A percentile compares a stretch with the other conserved stretches of the same genome.
phyloP scores from a whole-genome alignment of 2,797 vertebrate species.

The Enteromius fasciolatus region DNA sequence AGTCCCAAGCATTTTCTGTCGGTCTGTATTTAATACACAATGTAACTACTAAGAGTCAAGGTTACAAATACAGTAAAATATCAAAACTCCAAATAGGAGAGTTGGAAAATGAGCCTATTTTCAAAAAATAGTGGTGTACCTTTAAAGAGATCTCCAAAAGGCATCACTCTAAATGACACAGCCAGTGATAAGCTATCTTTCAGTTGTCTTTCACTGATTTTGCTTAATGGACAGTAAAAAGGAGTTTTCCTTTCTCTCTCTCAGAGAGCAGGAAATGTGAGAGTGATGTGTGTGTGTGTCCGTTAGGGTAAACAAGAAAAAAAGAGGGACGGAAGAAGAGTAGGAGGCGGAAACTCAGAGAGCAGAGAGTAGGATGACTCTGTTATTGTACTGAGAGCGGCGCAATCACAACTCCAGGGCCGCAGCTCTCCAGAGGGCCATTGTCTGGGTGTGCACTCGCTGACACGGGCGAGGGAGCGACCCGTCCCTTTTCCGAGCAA shows the following conservation, averaged over 20 bases:
- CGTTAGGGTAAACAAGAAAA: conserved; percentile 42
- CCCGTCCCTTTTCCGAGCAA: conserved; percentile 51
- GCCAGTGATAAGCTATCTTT: conserved; percentile 17
- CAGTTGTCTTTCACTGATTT: conserved; percentile 15
- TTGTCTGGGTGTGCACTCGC: conserved; percentile 58
- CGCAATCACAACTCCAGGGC: conserved; percentile 49
- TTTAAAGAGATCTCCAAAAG: not conserved
- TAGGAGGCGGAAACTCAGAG: conserved; percentile 49
- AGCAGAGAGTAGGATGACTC: conserved; percentile 57
- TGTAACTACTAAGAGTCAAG: no score
- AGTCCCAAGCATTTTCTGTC: no score
- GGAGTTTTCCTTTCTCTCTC: conserved; percentile 48
- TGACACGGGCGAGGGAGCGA: conserved; percentile 53
- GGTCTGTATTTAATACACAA: no score
- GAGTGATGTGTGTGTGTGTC: conserved; percentile 34
- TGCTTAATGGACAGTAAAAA: conserved; percentile 43
- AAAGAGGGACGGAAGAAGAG: conserved; percentile 50
- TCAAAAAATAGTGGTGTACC: no score
- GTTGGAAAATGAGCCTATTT: no score
- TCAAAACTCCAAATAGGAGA: no score
- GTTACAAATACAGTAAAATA: no score
- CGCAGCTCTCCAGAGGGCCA: conserved; percentile 52
- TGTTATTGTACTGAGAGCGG: conserved; percentile 53
- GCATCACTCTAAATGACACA: conserved; percentile 9
- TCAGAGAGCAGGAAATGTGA: conserved; percentile 54